Conservation (phyloP, 2,888 invertebrate genomes). For the Amblyteles armatorius region DNA sequence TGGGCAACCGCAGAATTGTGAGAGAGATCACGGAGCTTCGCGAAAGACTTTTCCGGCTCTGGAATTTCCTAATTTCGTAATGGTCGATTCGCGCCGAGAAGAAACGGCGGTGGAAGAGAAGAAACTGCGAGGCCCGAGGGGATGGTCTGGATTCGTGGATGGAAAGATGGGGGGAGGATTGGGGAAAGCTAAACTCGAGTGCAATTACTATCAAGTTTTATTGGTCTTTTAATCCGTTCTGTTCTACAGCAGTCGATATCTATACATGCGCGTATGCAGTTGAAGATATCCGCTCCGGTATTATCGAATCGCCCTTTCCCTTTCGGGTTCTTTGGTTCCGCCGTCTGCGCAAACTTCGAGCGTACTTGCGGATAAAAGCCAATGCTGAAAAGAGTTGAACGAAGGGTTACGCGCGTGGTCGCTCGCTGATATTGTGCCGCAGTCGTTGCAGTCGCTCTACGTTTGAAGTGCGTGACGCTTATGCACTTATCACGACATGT, state of each 20-base stretch:
- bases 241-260: neutral
- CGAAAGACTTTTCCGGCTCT: conserved; percentile 23
- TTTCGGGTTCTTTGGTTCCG: conserved; percentile 1
- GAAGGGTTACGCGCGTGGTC: conserved; percentile 1
- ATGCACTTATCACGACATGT: conserved; percentile 19
- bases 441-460: neutral
- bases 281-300: conserved; percentile 7
- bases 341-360: neutral
- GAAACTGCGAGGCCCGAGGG: conserved; percentile 14
- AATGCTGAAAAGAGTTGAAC: neutral
- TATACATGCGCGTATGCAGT: neutral
- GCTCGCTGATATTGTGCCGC: conserved; percentile 8
- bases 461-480: conserved; percentile 14
- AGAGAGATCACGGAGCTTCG: conserved; percentile 33
- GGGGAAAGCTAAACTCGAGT: conserved; percentile 16
- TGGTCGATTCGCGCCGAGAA: conserved; percentile 52
- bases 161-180: neutral
- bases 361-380: neutral
- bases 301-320: conserved; percentile 11
- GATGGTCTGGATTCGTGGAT: neutral
- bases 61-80: conserved; percentile 65
- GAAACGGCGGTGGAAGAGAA: conserved; percentile 11
- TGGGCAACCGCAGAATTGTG: conserved; percentile 24
- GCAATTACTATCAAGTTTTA: conserved; percentile 47
- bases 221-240: conserved; percentile 44